phyloP scores from a whole-genome alignment of 2,888 invertebrate genomes.

The Cantharis lateralis region DNA sequence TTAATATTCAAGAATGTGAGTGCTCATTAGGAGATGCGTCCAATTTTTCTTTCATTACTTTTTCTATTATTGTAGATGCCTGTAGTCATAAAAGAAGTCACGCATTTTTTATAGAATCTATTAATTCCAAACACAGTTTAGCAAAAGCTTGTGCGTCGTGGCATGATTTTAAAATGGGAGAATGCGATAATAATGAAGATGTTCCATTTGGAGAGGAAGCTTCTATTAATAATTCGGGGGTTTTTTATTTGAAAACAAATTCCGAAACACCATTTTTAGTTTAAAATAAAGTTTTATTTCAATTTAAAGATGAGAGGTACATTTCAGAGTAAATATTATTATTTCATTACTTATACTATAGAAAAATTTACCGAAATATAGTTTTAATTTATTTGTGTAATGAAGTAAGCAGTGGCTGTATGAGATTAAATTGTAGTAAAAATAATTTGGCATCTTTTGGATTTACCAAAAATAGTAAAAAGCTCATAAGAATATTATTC shows the following conservation, averaged over 20 bases:
- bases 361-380: too few species aligned
- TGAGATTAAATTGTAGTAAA: not conserved
- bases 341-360: not conserved
- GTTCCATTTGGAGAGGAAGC: constrained; percentile 39
- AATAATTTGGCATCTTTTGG: not conserved
- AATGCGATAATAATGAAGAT: constrained; percentile 30
- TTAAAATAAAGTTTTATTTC: not conserved
- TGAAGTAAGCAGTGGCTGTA: not conserved
- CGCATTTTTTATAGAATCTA: constrained; percentile 37
- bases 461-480: not conserved
- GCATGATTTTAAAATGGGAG: constrained; percentile 30
- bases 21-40: too few species aligned
- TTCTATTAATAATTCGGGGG: constrained; percentile 32
- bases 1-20: constrained; percentile 41
- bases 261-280: constrained; percentile 14
- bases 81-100: constrained; percentile 42
- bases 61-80: constrained; percentile 25
- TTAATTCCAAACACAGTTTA: constrained; percentile 28
- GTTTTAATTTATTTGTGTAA: not conserved
- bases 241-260: constrained; percentile 38
- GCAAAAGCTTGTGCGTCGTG: constrained; percentile 36
- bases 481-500: not conserved
- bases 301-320: not conserved
- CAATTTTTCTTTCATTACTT: not conserved
- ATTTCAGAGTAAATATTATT: not conserved